Base-by-base conservation (phyloP, 1,140 invertebrate genomes). In the Brachionus paranguensis region DNA sequence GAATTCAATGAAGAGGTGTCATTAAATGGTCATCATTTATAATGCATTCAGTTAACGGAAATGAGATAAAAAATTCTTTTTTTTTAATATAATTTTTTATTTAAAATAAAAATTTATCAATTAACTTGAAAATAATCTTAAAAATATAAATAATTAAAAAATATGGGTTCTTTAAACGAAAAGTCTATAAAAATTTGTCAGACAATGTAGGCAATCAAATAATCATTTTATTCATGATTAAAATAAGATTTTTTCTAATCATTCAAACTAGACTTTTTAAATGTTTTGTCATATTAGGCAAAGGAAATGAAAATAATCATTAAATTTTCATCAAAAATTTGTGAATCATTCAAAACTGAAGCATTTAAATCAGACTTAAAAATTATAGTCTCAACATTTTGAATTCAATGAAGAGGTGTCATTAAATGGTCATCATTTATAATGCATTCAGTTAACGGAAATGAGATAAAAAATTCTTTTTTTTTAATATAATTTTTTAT, bases 161-260 rank as follows among this genome's bases (percentile, higher is more conserved):
- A n/a, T n/a, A n/a, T n/a, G n/a, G n/a, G n/a, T n/a, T n/a, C n/a
- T n/a, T n/a, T n/a, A n/a, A n/a, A n/a, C n/a, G n/a, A n/a, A n/a
- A n/a, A n/a, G n/a, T n/a, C n/a, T n/a, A n/a, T 47, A 12, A 47
- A 55, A 8, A 27, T 76, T 76, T 76, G 72, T 76, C 72, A 76
- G 72, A 76, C 72, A 76, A 76, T 76, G 72, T 76, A 76, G 72
- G 72, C 72, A 76, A 76, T 76, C 43, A 76, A 50, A 50, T 76
- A 76, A 76, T 76, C 72, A 76, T 50, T 50, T 50, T 50, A n/a
- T 14, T 50, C 45, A 50, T 76, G 24, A 47, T 27, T 33, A 76
- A 76, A 50, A n/a, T 74, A 27, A 53, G 41, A 76, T 76, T 24
- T 50, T 20, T 72, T 72, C 17, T 72, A 72, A 76, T 76, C 72